Base-by-base conservation (phyloP, 1,140 invertebrate genomes). In the Anoplolepis gracilipes region DNA sequence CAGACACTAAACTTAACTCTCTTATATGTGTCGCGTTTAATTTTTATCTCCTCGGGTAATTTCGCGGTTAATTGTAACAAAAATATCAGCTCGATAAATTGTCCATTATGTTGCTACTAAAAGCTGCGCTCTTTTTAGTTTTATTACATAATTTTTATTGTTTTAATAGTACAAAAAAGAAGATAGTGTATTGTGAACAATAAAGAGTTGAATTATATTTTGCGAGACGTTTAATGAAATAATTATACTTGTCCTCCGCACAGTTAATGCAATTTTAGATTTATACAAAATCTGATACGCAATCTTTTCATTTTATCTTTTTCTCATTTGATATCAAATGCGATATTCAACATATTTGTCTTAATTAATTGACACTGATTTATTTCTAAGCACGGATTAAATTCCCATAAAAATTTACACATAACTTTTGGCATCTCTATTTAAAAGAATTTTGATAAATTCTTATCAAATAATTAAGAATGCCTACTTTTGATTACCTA, bases 11-110 rank as follows among this genome's bases (percentile, higher is more conserved):
- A 70, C 33, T 22, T 46, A 65, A 62, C 67, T 67, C 36, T 82
- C 70, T 81, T 59, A 70, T 72, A 13, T 61, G 72, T 42, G 78
- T 46, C 78, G 78, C 72, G 46, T 82, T 73, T 82, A 82, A 72
- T 82, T 82, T 19, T 59, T 30, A 25, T 42, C 53, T 28, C 13
- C 4, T 8, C 16, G 28, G 36, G n/a, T 65, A 5, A 22, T 62
- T 30, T 13, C 33, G 28, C 67, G 25, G 13, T 1, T 53, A 42
- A 82, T 59, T 30, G 33, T 39, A 70, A 81, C 49, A 7, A 65
- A n/a, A 42, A 81, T 19, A 11, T 13, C 13, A 39, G 13, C n/a
- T 49, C 22, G 16, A 55, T 30, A 16, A 69, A n/a, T 69, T 79
- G n/a, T 79, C 30, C 62, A 13, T n/a, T 67, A 55, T 67, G 69